These are phyloP conservation scores for Drosophila cracens DNA, from an alignment of 2,888 invertebrate genomes.

Conservation along the genomic window DNA sequence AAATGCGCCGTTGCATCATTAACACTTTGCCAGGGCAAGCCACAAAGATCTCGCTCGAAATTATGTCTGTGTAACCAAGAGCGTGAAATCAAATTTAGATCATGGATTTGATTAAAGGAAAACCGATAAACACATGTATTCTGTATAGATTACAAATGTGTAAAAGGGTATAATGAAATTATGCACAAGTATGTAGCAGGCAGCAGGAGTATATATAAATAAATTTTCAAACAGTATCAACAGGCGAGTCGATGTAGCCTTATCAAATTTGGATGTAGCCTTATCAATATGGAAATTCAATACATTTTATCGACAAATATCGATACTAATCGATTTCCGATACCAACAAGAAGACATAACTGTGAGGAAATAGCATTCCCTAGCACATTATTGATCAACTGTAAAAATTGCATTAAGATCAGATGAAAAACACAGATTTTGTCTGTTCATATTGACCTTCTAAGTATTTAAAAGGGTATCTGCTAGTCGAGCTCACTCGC, in stretches of 20 bases:
- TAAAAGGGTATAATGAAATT: neutral
- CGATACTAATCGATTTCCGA: too few species aligned
- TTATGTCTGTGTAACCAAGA: neutral
- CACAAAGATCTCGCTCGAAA: conserved; percentile 1
- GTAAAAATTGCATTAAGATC: neutral
- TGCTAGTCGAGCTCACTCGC: neutral
- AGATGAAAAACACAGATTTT: neutral
- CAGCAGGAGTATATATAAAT: neutral
- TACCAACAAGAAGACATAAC: neutral
- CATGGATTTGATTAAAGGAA: neutral
- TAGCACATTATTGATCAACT: neutral
- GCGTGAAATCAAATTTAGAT: conserved; percentile 1
- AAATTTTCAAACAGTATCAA: neutral
- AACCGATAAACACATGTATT: neutral
- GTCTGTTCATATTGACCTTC: neutral
- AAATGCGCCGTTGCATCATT: conserved; percentile 50
- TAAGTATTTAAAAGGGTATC: neutral
- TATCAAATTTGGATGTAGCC: too few species aligned
- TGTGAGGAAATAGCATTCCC: accelerated
- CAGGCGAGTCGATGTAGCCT: neutral
- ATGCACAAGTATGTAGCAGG: neutral
- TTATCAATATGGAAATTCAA: too few species aligned
- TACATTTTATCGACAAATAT: neutral
- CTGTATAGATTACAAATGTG: neutral
- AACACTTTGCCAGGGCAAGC: conserved; percentile 24